Evolutionary conservation across 2,797 vertebrate species (phyloP), one percentile per base, ranked within the genome.

Genomic region (Oreortyx pictus): DNA sequence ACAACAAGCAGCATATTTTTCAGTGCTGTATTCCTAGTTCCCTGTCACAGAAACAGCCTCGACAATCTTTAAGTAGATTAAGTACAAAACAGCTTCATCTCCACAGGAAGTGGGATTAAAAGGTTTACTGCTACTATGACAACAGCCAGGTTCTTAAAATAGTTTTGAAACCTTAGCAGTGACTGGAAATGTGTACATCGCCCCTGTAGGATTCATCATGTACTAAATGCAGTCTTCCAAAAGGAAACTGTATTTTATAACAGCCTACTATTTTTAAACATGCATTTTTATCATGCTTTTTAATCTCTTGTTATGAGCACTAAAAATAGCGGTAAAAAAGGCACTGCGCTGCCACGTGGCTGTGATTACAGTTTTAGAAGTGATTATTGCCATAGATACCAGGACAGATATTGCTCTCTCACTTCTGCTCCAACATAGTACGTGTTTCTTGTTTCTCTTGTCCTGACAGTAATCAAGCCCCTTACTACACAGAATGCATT

Each of bases 131-230:
- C 93, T 97, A 70, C 95, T 95, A 96, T 97, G 94, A 96, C 94
- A 96, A 97, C 95, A 86, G 82, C 86, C 90, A 96, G 93, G 89
- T 97, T 95, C 96, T 90, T 95, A 96, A 96, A 97, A 97, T 97
- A 97, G 95, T 95, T 92, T 84, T 22, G 24, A 87, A 92, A 92
- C 73, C 90, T 80, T 84, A 75, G 66, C 89, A 86, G 87, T 50
- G 76, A 80, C 93, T 94, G 79, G 72, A 84, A 92, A 65, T 5
- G 50, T 60, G 92, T 19, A 71, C 39, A 39, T 90, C 71, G 92
- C 85, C 87, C 29, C 61, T 86, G 22, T 62, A 91, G 56, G 71
- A 90, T 73, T 93, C 86, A 89, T 92, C 62, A 47, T n/a, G 61
- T 78, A 56, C 82, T 90, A 94, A 92, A 89, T 74, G 89, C 65